Conservation (phyloP, 2,797 vertebrate genomes). For the Epinephelus coioides region DNA sequence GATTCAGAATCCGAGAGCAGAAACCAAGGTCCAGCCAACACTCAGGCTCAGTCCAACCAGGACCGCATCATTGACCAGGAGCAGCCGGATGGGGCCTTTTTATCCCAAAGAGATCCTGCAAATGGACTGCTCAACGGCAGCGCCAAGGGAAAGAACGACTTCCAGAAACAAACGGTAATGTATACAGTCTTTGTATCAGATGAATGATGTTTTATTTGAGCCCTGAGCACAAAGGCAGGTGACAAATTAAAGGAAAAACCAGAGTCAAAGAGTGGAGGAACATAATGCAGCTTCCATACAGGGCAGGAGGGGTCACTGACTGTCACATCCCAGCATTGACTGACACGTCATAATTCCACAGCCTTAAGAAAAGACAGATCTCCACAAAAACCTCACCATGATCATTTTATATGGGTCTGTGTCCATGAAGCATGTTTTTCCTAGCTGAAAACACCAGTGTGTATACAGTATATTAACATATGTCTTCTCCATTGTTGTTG, state of each 20-base stretch:
- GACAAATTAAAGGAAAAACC: constrained; percentile 4
- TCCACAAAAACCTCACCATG: too few relatives aligned
- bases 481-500: too few relatives aligned
- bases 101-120: constrained; percentile 59
- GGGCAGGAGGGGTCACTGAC: neutral
- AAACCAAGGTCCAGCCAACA: constrained; percentile 36
- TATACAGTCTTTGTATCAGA: neutral
- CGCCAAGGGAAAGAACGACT: constrained; percentile 41
- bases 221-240: neutral
- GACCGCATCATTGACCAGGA: constrained; percentile 54
- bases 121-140: constrained; percentile 64
- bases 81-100: constrained; percentile 69
- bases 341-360: too few relatives aligned
- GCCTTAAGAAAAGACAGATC: too few relatives aligned
- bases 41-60: constrained; percentile 34
- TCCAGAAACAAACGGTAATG: constrained; percentile 73
- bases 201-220: constrained; percentile 4
- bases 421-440: too few relatives aligned
- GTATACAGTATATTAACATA: too few relatives aligned
- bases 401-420: too few relatives aligned
- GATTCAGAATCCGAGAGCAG: constrained; percentile 77
- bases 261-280: neutral
- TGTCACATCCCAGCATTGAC: too few relatives aligned
- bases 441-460: too few relatives aligned
- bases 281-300: neutral